Evolutionary conservation across 2,113 vertebrate species (phyloP), one percentile per base, ranked within the genome.

Genomic region (Rousettus leschenaultii): DNA sequence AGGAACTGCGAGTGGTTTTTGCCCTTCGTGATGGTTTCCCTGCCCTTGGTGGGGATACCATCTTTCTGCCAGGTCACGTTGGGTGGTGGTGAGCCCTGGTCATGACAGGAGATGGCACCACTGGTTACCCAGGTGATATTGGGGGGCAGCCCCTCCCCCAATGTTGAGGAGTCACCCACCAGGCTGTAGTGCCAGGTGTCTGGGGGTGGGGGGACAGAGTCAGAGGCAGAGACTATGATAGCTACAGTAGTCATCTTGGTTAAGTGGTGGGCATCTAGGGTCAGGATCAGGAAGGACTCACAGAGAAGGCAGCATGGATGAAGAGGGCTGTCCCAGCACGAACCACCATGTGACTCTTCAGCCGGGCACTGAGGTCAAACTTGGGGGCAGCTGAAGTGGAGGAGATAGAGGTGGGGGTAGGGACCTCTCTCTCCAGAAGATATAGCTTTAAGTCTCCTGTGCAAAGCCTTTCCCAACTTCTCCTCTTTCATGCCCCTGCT

Each of bases 321-420:
- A 98, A 98, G 86, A 98, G 95, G 55, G 98, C 97, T n/a, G 96
- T 98, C 75, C 98, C 98, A 48, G 98, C 96, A 30, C 92, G 94
- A 82, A 98, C 97, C 94, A 99, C 98, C 98, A 97, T 97, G 94
- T 98, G 98, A 96, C 97, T 99, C 98, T 98, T 98, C 98, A 98
- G 90, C 40, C 94, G 97, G 87, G 97, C 97, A 86, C 97, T 98
- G 79, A 98, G 97, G 87, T 98, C 96, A 98, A 98, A 98, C 90
- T 96, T 98, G 48, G 96, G 96, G 1, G 40, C 10, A 38, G 80
- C 94, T 94, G 73, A 28, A 66, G 59, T 16, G 19, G 68, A 83
- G 94, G 48, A 95, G 13, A 55, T 2, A 15, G 33, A 80, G 66
- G 65, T 57, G 24, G 82, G 75, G 26, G 9, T 11, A 8, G 57